A percentile compares a stretch with the other conserved stretches of the same genome.
These are phyloP conservation scores for Azemiops feae DNA, from an alignment of 2,113 vertebrate genomes.

Conservation along the genomic window DNA sequence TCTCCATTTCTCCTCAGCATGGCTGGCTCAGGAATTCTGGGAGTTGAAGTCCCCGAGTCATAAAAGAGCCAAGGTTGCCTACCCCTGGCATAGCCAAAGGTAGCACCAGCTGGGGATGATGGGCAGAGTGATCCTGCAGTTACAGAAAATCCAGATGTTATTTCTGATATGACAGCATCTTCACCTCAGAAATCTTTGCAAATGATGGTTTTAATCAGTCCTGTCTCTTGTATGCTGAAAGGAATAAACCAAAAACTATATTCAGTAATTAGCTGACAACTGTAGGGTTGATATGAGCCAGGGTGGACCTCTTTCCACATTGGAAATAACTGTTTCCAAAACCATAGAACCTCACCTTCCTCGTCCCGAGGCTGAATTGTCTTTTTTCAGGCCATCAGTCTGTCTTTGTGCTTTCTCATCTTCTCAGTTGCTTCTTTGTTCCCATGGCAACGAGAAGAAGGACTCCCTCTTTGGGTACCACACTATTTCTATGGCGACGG, in stretches of 20 bases:
- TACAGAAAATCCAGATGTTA: not conserved
- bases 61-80: too few species aligned
- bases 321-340: not conserved
- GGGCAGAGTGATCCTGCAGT: not conserved
- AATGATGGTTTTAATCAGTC: not conserved
- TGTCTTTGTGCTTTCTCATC: conserved; percentile 1
- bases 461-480: conserved; percentile 24
- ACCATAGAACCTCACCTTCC: too few species aligned
- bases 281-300: not conserved
- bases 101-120: not conserved
- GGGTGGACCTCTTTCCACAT: not conserved
- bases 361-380: not conserved
- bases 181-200: not conserved
- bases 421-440: conserved; percentile 1
- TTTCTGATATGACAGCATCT: not conserved
- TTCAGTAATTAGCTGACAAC: not conserved
- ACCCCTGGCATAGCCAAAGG: not conserved
- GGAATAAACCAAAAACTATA: not conserved
- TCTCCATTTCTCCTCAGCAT: too few species aligned
- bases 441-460: not conserved
- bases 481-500: conserved; percentile 44
- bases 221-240: not conserved
- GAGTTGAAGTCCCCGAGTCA: too few species aligned
- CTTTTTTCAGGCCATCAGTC: not conserved
- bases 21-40: too few species aligned